Percentiles rank a stretch among this genome's conserved stretches.
phyloP scores from a whole-genome alignment of 2,797 vertebrate genomes.

The Rhinatrema bivittatum region DNA sequence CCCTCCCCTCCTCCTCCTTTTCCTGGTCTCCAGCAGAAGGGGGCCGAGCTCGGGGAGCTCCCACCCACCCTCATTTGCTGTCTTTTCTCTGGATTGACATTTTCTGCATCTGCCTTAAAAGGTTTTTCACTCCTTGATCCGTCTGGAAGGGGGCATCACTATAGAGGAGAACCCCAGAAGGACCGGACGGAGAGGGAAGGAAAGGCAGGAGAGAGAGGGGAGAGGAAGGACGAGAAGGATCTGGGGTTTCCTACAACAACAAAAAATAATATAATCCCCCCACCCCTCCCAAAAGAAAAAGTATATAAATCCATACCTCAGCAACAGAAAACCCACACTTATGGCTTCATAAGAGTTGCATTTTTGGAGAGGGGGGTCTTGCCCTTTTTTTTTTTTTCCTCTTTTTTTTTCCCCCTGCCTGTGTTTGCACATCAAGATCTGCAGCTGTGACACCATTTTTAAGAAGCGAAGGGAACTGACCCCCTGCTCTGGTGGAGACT shows the following conservation, averaged over 20 bases:
- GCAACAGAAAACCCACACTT: slow-evolving; percentile 24
- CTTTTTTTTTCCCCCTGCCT: too few species aligned
- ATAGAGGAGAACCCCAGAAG: slow-evolving; percentile 26
- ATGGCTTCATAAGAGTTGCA: slow-evolving; percentile 48
- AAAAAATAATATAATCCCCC: slow-evolving; percentile 4
- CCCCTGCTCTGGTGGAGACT: slow-evolving; percentile 22
- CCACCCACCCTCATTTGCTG: slow-evolving; percentile 47
- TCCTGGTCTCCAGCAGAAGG: slow-evolving; percentile 18
- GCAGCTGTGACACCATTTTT: slow-evolving; percentile 3
- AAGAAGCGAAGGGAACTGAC: slow-evolving; percentile 6
- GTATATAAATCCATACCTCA: background rate
- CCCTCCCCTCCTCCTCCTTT: slow-evolving; percentile 20
- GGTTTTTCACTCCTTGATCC: slow-evolving; percentile 41
- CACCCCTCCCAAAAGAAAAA: background rate
- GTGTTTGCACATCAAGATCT: slow-evolving; percentile 9
- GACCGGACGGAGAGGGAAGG: slow-evolving; percentile 28
- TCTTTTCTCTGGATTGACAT: slow-evolving; percentile 36
- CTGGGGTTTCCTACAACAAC: background rate
- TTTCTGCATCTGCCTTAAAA: slow-evolving; percentile 31
- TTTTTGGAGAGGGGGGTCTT: slow-evolving; percentile 19
- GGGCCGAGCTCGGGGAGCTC: slow-evolving; percentile 6
- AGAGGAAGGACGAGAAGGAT: slow-evolving; percentile 4
- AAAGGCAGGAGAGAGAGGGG: slow-evolving; percentile 17
- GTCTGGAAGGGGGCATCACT: slow-evolving; percentile 35
- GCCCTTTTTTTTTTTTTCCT: slow-evolving; percentile 9